Conservation (phyloP, 2,797 vertebrate species). For the Halcyon smyrnensis region DNA sequence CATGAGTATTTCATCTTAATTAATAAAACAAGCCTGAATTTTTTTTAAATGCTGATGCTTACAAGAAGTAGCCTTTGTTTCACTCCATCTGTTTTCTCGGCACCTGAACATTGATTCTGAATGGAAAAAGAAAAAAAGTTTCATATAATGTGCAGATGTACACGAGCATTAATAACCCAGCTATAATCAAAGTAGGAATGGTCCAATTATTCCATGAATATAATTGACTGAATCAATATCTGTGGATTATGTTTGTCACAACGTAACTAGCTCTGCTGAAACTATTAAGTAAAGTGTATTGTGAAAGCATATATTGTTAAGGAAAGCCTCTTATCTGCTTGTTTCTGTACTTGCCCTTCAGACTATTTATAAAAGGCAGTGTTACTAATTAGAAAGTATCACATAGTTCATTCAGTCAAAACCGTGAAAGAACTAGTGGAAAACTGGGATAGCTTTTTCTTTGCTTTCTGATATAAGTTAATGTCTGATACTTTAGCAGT, state of each 20-base stretch:
- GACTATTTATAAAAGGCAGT: neutral
- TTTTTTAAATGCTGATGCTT: constrained; percentile 2
- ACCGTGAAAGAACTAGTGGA: neutral
- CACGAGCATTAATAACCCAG: neutral
- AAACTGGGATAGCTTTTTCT: neutral
- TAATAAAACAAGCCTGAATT: constrained; percentile 35
- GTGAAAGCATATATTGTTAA: neutral
- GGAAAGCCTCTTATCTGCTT: neutral
- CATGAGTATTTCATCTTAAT: constrained; percentile 26
- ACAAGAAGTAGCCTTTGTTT: constrained; percentile 20
- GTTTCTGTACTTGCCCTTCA: neutral
- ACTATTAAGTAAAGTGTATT: neutral
- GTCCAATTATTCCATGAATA: neutral
- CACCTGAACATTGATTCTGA: constrained; percentile 24
- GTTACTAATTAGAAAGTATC: neutral
- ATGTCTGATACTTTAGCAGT: neutral
- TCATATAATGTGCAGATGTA: neutral
- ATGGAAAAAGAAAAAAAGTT: neutral
- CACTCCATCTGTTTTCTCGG: constrained; percentile 7
- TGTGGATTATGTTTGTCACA: neutral
- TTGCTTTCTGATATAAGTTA: neutral
- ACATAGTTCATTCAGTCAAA: neutral
- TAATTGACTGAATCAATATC: neutral
- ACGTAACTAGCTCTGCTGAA: neutral
- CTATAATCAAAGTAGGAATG: neutral